Base-by-base conservation (phyloP, 2,797 vertebrate species). In the Lepilemur septentrionalis region DNA sequence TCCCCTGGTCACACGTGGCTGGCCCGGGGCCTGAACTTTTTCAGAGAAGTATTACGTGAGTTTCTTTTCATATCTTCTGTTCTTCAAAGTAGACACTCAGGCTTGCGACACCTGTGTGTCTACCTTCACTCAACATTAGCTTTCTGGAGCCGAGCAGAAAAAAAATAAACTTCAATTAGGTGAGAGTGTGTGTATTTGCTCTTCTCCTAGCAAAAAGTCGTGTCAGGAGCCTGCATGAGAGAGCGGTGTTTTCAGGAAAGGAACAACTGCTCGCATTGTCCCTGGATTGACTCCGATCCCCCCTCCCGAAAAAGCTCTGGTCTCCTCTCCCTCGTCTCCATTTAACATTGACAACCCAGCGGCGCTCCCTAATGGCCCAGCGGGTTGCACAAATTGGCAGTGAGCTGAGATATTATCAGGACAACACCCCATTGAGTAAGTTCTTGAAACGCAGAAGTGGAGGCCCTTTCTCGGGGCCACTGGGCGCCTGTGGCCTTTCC, bases 311-410 rank as follows among this genome's bases (percentile, higher is more conserved):
- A 94, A 95, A 90, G 92, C 96, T 95, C 82, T 96, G 93, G 95
- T 97, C 94, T 65, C 93, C 82, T 83, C 91, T 96, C 95, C 87
- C 1, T 61, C 85, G 94, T 86, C 89, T 95, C 94, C 95, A 94
- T 95, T 94, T 95, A 97, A 91, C 3, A 32, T 46, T 81, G 95
- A 97, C 97, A 92, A 96, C 91, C 94, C 97, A 97, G 97, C 94
- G 84, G 97, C 41, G 92, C 95, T 97, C 97, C 97, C 96, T 97
- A 96, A 97, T 97, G 97, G 97, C 97, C 89, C 97, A 97, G 97
- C 97, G 20, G 95, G 97, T 94, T 95, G 96, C 97, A 97, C 97
- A 97, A 97, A 97, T 97, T 97, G 97, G 96, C 97, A 94, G 95
- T 73, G 93, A 95, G 93, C 96, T 94, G 95, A 97, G 97, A 97